Evolutionary conservation across 2,888 invertebrate species (phyloP).

Genomic region (Endomychus coccineus): DNA sequence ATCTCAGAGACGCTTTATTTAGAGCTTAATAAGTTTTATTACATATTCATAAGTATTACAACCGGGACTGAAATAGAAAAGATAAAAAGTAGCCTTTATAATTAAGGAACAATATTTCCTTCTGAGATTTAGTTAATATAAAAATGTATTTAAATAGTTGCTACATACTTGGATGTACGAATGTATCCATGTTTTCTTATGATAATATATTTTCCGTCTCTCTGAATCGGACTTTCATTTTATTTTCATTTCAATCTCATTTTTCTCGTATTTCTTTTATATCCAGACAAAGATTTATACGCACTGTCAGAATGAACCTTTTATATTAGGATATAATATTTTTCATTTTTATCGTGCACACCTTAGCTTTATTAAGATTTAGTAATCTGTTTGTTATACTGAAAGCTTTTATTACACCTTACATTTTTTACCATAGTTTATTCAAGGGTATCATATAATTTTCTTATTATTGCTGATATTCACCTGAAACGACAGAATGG

Average conservation of each 20-base stretch:
- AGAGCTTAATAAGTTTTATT: slow-evolving; percentile 41
- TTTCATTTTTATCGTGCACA: slow-evolving; percentile 35
- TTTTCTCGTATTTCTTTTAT: slow-evolving; percentile 44
- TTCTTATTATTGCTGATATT: too few relatives aligned
- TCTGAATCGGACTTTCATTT: slow-evolving; percentile 42
- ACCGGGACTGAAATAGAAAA: slow-evolving; percentile 27
- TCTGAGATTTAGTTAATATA: too few relatives aligned
- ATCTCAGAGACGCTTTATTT: slow-evolving; percentile 42
- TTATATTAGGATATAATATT: slow-evolving; percentile 45
- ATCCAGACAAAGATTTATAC: slow-evolving; percentile 45
- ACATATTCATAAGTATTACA: slow-evolving; percentile 38
- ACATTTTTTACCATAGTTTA: too few relatives aligned
- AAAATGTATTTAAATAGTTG: too few relatives aligned
- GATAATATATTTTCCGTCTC: slow-evolving; percentile 42
- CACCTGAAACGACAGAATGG: too few relatives aligned
- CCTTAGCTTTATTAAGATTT: slow-evolving; percentile 36
- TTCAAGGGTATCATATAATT: too few relatives aligned
- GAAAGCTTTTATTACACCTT: too few relatives aligned
- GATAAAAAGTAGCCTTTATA: slow-evolving; percentile 25
- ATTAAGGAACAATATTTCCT: too few relatives aligned
- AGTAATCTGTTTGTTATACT: too few relatives aligned
- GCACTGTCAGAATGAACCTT: slow-evolving; percentile 40
- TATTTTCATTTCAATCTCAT: slow-evolving; percentile 44
- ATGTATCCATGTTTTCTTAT: slow-evolving; percentile 35
- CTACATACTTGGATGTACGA: too few relatives aligned